phyloP scores from a whole-genome alignment of 2,888 invertebrate species.

The Thyatira batis region DNA sequence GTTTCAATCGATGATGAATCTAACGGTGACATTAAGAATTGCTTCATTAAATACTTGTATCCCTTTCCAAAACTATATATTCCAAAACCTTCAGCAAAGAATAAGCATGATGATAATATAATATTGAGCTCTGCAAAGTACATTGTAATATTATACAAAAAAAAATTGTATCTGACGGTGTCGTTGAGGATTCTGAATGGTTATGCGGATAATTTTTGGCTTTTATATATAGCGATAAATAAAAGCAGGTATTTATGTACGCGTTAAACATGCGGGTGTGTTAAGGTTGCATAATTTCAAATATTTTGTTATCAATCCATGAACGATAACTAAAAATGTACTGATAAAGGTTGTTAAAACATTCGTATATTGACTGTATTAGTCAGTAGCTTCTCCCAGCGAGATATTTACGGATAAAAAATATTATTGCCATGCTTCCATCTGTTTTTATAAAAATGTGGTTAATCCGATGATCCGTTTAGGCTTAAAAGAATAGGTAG shows the following conservation, averaged over 20 bases:
- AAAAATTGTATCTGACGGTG: neutral
- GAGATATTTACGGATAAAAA: too few species aligned
- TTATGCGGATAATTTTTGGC: neutral
- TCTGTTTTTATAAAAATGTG: too few species aligned
- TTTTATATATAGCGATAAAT: neutral
- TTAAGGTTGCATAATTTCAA: neutral
- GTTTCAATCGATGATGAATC: conserved; percentile 32
- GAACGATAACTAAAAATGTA: neutral
- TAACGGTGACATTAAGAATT: conserved; percentile 31
- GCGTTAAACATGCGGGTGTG: conserved; percentile 9
- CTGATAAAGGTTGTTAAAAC: conserved; percentile 10
- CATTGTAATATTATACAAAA: conserved; percentile 21
- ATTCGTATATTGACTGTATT: too few species aligned
- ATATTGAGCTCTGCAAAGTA: conserved; percentile 24
- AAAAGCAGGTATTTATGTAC: neutral
- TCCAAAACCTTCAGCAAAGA: conserved; percentile 32
- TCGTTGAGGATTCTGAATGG: neutral
- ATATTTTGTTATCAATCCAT: neutral
- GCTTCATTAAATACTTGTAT: conserved; percentile 44
- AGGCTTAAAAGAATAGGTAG: too few species aligned
- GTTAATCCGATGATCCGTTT: too few species aligned
- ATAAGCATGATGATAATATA: conserved; percentile 28
- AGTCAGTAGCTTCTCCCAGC: too few species aligned
- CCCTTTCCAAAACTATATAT: conserved; percentile 41
- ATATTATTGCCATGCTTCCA: too few species aligned